phyloP scores from a whole-genome alignment of 2,888 invertebrate species.

The Tromatobia lineatoria region DNA sequence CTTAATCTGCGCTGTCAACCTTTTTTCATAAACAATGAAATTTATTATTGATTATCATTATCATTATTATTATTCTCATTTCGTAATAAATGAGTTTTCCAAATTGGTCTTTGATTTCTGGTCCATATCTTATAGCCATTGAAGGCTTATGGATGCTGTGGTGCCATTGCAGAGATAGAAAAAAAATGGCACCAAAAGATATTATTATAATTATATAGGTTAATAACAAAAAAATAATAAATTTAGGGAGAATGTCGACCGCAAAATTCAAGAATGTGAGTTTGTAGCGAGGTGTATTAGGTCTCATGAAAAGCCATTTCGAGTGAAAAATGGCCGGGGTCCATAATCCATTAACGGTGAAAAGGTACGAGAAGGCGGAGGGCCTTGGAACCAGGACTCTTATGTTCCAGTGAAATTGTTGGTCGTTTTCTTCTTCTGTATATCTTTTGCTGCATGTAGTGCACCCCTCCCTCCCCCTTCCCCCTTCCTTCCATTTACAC shows the following conservation, averaged over 20 bases:
- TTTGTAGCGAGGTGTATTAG: constrained; percentile 41
- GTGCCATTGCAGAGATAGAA: too few species aligned
- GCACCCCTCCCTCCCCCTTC: constrained; percentile 10
- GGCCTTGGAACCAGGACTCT: constrained; percentile 39
- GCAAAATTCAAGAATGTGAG: constrained; percentile 52
- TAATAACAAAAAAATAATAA: not conserved
- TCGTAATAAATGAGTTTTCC: too few species aligned
- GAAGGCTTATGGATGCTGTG: too few species aligned
- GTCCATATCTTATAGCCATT: too few species aligned
- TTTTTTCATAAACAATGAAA: too few species aligned
- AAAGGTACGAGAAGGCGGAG: constrained; percentile 55
- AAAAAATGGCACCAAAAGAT: too few species aligned
- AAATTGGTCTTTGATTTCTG: too few species aligned
- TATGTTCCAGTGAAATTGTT: constrained; percentile 12
- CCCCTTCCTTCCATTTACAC: not conserved
- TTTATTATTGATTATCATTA: too few species aligned
- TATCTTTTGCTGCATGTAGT: constrained; percentile 28
- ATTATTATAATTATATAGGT: not conserved
- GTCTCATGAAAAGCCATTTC: constrained; percentile 79
- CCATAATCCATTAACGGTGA: constrained; percentile 72
- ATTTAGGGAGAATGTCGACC: not conserved
- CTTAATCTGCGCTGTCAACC: too few species aligned
- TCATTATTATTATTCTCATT: too few species aligned
- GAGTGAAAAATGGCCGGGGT: constrained; percentile 79
- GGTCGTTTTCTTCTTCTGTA: constrained; percentile 25